Base-by-base conservation (phyloP, 2,888 invertebrate species). In the Melikaiella ostensackeni region DNA sequence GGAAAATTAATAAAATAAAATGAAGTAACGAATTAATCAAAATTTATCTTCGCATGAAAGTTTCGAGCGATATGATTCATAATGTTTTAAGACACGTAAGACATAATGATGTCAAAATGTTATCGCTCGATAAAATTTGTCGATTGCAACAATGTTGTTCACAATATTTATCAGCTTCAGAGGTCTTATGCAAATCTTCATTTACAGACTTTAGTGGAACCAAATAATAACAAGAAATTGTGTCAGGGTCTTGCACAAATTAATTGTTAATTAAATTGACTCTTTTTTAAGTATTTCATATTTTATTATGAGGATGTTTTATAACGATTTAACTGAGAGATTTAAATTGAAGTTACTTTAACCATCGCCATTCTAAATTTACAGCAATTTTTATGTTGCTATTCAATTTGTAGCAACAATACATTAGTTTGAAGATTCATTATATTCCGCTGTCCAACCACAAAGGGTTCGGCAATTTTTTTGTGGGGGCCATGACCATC, bases 381-480 rank as follows among this genome's bases (percentile, higher is more conserved):
- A 38, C 11, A 63, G 21, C 38, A 6, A 63, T 6, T 63, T 63
- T 63, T 63, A 63, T 38, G 38, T 0, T 21, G n/a, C 21, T 38
- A 63, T 63, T 38, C 38, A 63, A 38, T 38, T 64, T 64, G 38
- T 16, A 24, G 38, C 64, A 42, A 42, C 42, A 38, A 35, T 64
- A 64, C 42, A 42, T 64, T 38, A 64, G 35, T 21, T 19, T 27
- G n/a, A 42, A 64, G 64, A 64, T 42, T 24, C 16, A 38, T 38
- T 64, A 38, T 24, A 38, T 11, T 38, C 19, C 63, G 35, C 35
- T 21, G 35, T 63, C 7, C 19, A 19, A n/a, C 63, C n/a, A 35
- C 19, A 38, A 38, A 13, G 16, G 24, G 24, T 21, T 64, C 21
- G 42, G 38, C 35, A 42, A 38, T 64, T 64, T 64, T 42, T 64